Conservation (phyloP, 1,140 invertebrate species). For the Apis mellifera region Amel_HAv3.1 CM009932.2:13165501-13166000, state of each 20-base stretch:
- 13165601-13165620: background rate
- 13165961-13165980: conserved; percentile 25
- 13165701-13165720: conserved; percentile 53
- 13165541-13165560: background rate
- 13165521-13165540: no score
- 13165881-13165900: conserved; percentile 32
- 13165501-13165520: no score
- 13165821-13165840: conserved; percentile 52
- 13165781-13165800: conserved; percentile 63
- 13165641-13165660: background rate
- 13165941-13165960: conserved; percentile 40
- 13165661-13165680: conserved; percentile 54
- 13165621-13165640: background rate
- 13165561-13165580: background rate
- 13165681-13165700: conserved; percentile 49
- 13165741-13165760: no score
- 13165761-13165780: conserved; percentile 56
- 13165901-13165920: background rate
- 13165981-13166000: background rate
- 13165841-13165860: conserved; percentile 45
- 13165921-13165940: conserved; percentile 19
- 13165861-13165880: conserved; percentile 24
- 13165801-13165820: conserved; percentile 46
- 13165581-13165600: background rate
- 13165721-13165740: conserved; percentile 41